Base-by-base conservation (phyloP, 2,797 vertebrate genomes). In the Hyperoplus lanceolatus region DNA sequence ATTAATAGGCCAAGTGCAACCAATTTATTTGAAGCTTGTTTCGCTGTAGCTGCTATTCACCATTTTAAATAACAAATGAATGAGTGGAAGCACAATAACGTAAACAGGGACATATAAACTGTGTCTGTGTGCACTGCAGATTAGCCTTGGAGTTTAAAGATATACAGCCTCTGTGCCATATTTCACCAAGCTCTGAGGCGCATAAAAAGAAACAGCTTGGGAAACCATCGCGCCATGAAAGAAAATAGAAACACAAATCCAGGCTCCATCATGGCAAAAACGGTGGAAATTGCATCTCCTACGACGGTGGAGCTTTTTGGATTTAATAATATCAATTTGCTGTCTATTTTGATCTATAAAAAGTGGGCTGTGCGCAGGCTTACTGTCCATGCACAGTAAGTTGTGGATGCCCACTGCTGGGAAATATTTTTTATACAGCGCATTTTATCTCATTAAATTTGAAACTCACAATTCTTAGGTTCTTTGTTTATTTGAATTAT, bases 211-310 rank as follows among this genome's bases (percentile, higher is more conserved):
- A 86, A 90, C 86, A 57, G 88, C 90, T 87, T 84, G 77, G 86
- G 82, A 89, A 92, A 92, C 73, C 81, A 86, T 83, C 77, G 74
- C 70, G 71, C 86, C 90, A 82, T 93, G 90, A 93, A 91, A 92
- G 77, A 84, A 89, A 92, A 90, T 87, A 73, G 84, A 92, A 92
- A 89, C 85, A 90, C 90, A 93, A 91, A 92, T 91, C 83, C 84
- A 79, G 83, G 76, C 87, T 87, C 78, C 84, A 87, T 90, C 82
- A 84, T 81, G 67, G 73, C 81, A 51, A 76, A 73, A 86, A 74
- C 59, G 71, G 16, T n/a, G 60, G 61, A 75, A 83, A 89, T 90
- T 90, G 77, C 83, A 77, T 86, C 81, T 86, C 84, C 84, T 71
- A 75, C 77, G 77, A 83, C 13, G 65, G 69, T 53, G 68, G 70